phyloP scores from a whole-genome alignment of 2,888 invertebrate species.

The Blera fallax region DNA sequence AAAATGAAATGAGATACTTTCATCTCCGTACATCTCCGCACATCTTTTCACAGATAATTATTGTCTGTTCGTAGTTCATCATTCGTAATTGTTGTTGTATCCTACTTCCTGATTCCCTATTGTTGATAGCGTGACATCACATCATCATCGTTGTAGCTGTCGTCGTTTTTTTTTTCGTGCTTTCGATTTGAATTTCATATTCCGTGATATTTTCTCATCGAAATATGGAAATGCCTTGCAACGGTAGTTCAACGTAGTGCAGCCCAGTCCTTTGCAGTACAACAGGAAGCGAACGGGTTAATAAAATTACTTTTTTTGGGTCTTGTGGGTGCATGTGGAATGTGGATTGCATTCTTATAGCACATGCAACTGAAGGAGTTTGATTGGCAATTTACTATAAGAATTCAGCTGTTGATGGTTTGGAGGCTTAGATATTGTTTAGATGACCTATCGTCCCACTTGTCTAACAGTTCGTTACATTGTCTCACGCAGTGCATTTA shows the following conservation, averaged over 20 bases:
- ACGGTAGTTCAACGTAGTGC: conserved; percentile 29
- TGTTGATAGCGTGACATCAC: conserved; percentile 40
- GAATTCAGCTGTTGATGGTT: neutral
- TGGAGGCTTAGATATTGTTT: neutral
- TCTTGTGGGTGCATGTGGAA: neutral
- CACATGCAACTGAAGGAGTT: neutral
- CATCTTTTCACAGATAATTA: conserved; percentile 10
- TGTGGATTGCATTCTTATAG: conserved; percentile 1
- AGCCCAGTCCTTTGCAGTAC: too few relatives aligned
- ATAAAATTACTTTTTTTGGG: conserved; percentile 7
- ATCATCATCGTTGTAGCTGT: conserved; percentile 17
- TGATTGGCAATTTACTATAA: conserved; percentile 13
- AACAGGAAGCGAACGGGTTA: neutral
- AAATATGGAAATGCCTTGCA: neutral
- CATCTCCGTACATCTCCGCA: neutral
- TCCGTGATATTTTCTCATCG: neutral
- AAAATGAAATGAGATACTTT: neutral
- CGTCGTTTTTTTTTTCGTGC: neutral
- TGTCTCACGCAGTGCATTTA: neutral
- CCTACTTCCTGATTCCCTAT: conserved; percentile 38
- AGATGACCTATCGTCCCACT: neutral
- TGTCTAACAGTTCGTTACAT: neutral
- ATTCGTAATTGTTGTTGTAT: conserved; percentile 33
- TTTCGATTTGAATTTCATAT: too few relatives aligned
- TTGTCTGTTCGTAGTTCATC: neutral